A percentile compares a stretch with the other conserved stretches of the same genome.
Evolutionary conservation across 2,113 vertebrate species (phyloP).

Genomic region (Gymnorhina tibicen): DNA sequence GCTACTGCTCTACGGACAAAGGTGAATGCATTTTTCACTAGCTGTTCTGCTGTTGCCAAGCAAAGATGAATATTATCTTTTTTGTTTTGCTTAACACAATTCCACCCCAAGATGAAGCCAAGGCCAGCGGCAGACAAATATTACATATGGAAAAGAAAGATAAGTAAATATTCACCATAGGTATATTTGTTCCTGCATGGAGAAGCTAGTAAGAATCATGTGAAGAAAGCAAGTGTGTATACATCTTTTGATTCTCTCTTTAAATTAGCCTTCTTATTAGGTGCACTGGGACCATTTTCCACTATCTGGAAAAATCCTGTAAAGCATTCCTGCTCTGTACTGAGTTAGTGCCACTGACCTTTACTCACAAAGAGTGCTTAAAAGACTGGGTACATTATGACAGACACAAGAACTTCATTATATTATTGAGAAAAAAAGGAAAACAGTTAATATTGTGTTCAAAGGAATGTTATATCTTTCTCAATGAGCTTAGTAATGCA

Average conservation of each 20-base stretch:
- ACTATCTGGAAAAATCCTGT: background rate
- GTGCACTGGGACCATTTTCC: background rate
- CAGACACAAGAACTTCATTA: constrained; percentile 43
- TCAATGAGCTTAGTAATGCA: background rate
- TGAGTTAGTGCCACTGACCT: background rate
- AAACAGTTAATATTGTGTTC: constrained; percentile 38
- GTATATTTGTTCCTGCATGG: background rate
- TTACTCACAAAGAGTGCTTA: background rate
- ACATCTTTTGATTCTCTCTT: background rate
- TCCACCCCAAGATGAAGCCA: background rate
- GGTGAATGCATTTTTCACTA: background rate
- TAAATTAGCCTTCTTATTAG: background rate
- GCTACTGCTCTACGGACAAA: background rate
- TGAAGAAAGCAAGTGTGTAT: background rate
- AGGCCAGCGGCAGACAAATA: constrained; percentile 19
- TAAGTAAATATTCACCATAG: background rate
- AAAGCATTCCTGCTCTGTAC: background rate
- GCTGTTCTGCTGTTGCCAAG: background rate
- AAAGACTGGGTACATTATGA: constrained; percentile 23
- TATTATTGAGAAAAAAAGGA: constrained; percentile 11
- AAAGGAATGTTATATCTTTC: constrained; percentile 1
- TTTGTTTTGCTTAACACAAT: constrained; percentile 22
- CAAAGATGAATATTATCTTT: background rate
- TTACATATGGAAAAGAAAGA: constrained; percentile 23
- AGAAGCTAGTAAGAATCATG: background rate